These are phyloP conservation scores for Forbesichthys agassizii DNA, from an alignment of 2,113 vertebrate species.

Conservation along the genomic window DNA sequence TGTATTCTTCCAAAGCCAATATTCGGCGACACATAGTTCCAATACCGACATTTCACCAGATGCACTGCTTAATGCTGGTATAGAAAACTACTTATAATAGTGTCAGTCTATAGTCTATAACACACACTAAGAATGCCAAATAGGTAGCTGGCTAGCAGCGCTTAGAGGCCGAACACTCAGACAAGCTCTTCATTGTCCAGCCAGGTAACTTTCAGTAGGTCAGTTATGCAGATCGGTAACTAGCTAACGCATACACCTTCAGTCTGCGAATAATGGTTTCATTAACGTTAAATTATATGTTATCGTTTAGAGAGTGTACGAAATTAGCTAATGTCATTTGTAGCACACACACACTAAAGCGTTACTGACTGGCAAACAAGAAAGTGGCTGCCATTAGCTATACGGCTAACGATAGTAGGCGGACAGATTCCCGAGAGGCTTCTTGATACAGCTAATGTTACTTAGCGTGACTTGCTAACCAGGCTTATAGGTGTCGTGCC, in stretches of 20 bases:
- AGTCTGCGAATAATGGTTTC: background rate
- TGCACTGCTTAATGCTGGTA: too few species aligned
- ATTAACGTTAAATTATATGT: background rate
- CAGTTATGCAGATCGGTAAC: slow-evolving; percentile 9
- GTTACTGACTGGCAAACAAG: background rate
- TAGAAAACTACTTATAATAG: too few species aligned
- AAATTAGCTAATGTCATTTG: slow-evolving; percentile 15
- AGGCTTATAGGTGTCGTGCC: background rate
- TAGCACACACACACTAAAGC: background rate
- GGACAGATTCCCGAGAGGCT: slow-evolving; percentile 26
- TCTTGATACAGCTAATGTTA: slow-evolving; percentile 48
- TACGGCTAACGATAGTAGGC: slow-evolving; percentile 34
- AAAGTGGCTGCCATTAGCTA: slow-evolving; percentile 8
- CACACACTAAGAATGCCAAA: too few species aligned
- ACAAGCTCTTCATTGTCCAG: too few species aligned
- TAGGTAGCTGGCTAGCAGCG: slow-evolving; percentile 37
- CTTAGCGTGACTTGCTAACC: slow-evolving; percentile 61
- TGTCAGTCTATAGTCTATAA: too few species aligned
- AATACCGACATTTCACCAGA: too few species aligned
- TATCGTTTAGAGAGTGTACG: background rate
- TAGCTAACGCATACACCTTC: slow-evolving; percentile 20
- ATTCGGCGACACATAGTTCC: background rate
- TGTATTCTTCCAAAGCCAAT: too few species aligned
- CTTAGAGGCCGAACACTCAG: background rate
- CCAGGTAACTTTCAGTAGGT: background rate